Evolutionary conservation across 2,797 vertebrate species (phyloP).

Genomic region (Todus mexicanus): DNA sequence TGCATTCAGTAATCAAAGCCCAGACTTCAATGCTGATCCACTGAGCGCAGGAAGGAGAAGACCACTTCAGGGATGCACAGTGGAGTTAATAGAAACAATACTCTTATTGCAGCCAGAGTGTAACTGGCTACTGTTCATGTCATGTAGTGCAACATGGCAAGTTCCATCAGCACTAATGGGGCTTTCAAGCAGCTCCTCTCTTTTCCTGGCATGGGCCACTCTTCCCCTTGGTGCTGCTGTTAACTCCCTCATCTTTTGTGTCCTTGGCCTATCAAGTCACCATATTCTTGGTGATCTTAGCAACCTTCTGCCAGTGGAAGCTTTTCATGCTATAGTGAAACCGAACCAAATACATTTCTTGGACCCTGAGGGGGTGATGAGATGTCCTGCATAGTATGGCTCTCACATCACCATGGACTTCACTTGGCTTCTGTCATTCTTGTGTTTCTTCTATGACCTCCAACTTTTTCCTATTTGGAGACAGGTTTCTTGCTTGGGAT

Average conservation of each 20-base stretch:
- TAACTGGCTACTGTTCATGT: background rate
- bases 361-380: background rate
- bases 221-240: background rate
- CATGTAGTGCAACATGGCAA: background rate
- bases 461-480: background rate
- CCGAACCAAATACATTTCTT: background rate
- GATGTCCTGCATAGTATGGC: background rate
- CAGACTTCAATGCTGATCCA: background rate
- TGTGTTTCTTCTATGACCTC: background rate
- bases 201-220: background rate
- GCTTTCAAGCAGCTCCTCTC: background rate
- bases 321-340: background rate
- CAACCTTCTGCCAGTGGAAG: background rate
- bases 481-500: background rate
- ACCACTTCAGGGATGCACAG: background rate
- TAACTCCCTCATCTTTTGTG: background rate
- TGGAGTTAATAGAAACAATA: background rate
- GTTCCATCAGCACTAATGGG: slow-evolving; percentile 2
- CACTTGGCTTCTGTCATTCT: background rate
- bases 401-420: background rate
- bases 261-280: background rate
- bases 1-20: background rate
- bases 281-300: rapidly evolving
- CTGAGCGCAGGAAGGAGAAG: background rate
- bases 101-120: background rate